Evolutionary conservation across 1,140 invertebrate genomes (phyloP).

Genomic region (Drosophila hydei): DNA sequence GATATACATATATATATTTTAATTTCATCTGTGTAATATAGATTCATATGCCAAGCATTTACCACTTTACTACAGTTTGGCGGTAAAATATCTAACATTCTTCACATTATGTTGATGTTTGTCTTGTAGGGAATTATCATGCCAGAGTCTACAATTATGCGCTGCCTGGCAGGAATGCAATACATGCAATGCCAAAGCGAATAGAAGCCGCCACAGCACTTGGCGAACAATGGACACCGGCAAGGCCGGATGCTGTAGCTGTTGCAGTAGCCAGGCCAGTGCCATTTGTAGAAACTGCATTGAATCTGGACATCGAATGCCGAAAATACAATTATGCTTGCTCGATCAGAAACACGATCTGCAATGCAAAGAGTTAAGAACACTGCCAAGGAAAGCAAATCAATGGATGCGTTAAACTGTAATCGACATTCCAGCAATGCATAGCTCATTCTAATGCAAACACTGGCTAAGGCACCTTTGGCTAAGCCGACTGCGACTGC

Average conservation of each 20-base stretch:
- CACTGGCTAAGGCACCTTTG: conserved; percentile 50
- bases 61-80: conserved; percentile 3
- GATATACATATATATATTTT: too few species aligned
- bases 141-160: conserved; percentile 70
- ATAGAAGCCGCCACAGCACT: conserved; percentile 54
- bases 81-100: conserved; percentile 51
- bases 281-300: conserved; percentile 71
- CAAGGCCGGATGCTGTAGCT: conserved; percentile 40
- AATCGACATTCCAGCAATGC: conserved; percentile 62
- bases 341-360: conserved; percentile 66
- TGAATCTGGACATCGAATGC: conserved; percentile 63
- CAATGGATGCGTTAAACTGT: conserved; percentile 60
- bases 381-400: conserved; percentile 48
- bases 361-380: conserved; percentile 25
- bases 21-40: too few species aligned
- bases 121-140: conserved; percentile 69
- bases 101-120: conserved; percentile 49
- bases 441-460: conserved; percentile 81
- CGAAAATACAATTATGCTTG: conserved; percentile 76
- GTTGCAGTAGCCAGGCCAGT: conserved; percentile 35
- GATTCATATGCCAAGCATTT: too few species aligned
- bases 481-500: conserved; percentile 38
- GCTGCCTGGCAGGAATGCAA: conserved; percentile 52
- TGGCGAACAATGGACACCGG: conserved; percentile 57
- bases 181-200: conserved; percentile 53